Evolutionary conservation across 2,113 vertebrate genomes (phyloP), one percentile per base, ranked within the genome.

Genomic region (Hepsetus odoe): DNA sequence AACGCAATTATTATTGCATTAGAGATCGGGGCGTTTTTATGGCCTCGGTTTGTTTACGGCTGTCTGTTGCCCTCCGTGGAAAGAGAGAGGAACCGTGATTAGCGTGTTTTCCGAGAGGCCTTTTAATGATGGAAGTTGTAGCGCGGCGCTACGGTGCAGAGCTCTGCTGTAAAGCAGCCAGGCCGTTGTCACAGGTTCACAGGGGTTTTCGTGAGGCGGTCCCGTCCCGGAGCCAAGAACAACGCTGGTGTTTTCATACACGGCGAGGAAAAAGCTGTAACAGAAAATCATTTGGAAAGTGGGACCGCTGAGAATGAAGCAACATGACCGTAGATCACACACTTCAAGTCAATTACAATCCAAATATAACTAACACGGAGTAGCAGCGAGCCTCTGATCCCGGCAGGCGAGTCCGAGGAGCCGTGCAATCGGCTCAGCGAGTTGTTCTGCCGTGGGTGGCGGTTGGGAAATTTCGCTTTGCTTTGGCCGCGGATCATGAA

Each of bases 81-180:
- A 64, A n/a, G 49, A 66, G 61, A 82, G 79, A 9, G 58, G 53
- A 46, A 46, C 58, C 38, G 13, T 78, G 59, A 87, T 85, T 69
- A 80, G 72, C 32, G 2, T 20, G 11, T 44, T 8, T 80, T 85
- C 79, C 77, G 55, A 67, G 80, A 10, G 77, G 72, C 12, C 18
- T 74, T 76, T 59, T 84, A 80, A 84, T 64, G 79, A 77, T 75
- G 24, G 66, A 88, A 85, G 82, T 74, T 18, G 4, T 1, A 24
- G 59, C 55, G 82, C 80, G 16, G 38, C 7, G 22, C 5, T 35
- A 56, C 46, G 16, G 68, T 24, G 58, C 53, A 44, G 68, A 16
- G 42, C 70, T 11, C n/a, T 2, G n/a, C 22, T 67, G 51, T 61
- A 51, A 44, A 62, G 67, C 56, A 35, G 81, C 49, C 81, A 79